A percentile compares a stretch with the other conserved stretches of the same genome.
Conservation (phyloP, 2,113 vertebrate genomes). For the Hiodon alosoides region DNA sequence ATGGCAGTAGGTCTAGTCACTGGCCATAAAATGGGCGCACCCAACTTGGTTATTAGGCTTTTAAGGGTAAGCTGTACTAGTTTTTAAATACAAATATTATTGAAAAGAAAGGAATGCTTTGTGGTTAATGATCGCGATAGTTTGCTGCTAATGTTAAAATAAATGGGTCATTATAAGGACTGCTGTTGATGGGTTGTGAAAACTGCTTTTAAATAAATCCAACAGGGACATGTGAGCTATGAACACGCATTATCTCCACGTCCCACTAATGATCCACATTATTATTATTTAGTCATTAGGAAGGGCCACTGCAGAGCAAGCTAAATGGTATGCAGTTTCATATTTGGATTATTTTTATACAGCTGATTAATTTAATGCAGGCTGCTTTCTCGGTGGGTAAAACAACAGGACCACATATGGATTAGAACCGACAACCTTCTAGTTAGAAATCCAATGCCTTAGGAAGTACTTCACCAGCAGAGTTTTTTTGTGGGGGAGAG, state of each 20-base stretch:
- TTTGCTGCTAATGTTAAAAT: neutral
- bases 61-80: slow-evolving; percentile 24
- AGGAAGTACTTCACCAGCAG: no score
- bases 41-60: slow-evolving; percentile 10
- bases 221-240: neutral
- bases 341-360: no score
- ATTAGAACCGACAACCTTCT: no score
- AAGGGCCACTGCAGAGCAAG: no score
- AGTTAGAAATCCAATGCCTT: no score
- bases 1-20: neutral
- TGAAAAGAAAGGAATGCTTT: neutral
- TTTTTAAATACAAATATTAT: neutral
- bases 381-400: no score
- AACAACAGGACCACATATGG: no score
- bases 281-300: neutral
- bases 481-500: no score
- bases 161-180: neutral
- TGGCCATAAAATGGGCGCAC: neutral
- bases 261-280: neutral
- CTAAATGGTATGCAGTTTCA: no score
- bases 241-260: neutral
- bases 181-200: neutral
- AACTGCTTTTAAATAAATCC: neutral
- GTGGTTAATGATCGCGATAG: neutral
- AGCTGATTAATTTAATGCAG: no score